These are phyloP conservation scores for Thalpophila matura DNA, from an alignment of 2,888 invertebrate genomes.

Conservation along the genomic window DNA sequence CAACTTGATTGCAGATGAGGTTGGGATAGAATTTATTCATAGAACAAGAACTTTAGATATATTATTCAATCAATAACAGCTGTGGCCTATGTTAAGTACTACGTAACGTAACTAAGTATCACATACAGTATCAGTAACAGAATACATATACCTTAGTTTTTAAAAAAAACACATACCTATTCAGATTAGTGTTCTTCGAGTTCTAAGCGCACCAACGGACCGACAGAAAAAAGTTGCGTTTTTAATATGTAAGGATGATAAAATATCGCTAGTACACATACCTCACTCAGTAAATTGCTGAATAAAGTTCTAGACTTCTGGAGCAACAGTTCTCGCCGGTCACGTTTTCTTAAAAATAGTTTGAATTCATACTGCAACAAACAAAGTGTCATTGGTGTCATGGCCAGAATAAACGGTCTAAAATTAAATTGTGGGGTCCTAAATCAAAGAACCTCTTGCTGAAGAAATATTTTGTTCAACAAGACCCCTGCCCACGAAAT, in stretches of 20 bases:
- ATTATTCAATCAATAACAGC: too few relatives aligned
- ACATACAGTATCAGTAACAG: too few relatives aligned
- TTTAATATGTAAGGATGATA: too few relatives aligned
- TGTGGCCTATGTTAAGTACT: too few relatives aligned
- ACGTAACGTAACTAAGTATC: too few relatives aligned
- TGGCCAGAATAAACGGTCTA: background rate
- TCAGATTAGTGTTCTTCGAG: background rate
- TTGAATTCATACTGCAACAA: slow-evolving; percentile 83
- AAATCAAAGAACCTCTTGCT: too few relatives aligned
- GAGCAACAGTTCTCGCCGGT: slow-evolving; percentile 82
- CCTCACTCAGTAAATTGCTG: slow-evolving; percentile 86
- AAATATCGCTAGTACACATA: slow-evolving; percentile 43
- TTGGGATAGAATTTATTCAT: background rate
- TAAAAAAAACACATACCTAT: background rate
- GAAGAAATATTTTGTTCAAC: too few relatives aligned
- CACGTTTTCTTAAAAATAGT: slow-evolving; percentile 84
- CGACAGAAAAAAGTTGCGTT: too few relatives aligned
- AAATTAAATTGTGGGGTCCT: background rate
- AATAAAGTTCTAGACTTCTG: slow-evolving; percentile 86
- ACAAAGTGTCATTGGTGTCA: too few relatives aligned
- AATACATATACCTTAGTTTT: background rate
- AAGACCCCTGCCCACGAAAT: too few relatives aligned
- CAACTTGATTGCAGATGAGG: background rate
- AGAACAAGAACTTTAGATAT: too few relatives aligned
- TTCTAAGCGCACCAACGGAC: background rate